Evolutionary conservation across 2,888 invertebrate genomes (phyloP).

Genomic region (Ennomos erosarius): DNA sequence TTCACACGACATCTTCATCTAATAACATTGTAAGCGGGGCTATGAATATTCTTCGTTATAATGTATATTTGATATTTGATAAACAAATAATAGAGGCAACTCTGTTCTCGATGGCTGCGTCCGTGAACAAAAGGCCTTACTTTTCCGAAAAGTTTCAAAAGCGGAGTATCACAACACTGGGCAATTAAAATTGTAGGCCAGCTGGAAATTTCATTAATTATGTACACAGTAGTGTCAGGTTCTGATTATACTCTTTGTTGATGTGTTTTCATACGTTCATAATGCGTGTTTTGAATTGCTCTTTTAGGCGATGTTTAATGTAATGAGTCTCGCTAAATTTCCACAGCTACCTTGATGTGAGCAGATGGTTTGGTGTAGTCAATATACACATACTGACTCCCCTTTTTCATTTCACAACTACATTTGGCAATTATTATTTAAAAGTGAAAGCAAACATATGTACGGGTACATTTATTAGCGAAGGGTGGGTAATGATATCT

Average conservation of each 20-base stretch:
- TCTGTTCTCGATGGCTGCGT: constrained; percentile 66
- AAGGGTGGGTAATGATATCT: constrained; percentile 73
- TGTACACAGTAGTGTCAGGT: constrained; percentile 67
- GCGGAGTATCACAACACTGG: constrained; percentile 76
- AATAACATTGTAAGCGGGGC: constrained; percentile 60
- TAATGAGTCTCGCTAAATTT: constrained; percentile 35
- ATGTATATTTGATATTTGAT: constrained; percentile 83
- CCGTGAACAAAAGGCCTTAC: constrained; percentile 75
- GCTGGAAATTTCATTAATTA: constrained; percentile 83
- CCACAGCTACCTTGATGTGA: constrained; percentile 17
- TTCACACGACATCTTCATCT: constrained; percentile 83
- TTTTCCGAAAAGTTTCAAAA: constrained; percentile 82
- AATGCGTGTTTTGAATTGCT: constrained; percentile 59
- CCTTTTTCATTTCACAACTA: constrained; percentile 67
- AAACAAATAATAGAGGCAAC: constrained; percentile 76
- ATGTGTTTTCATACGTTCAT: constrained; percentile 69
- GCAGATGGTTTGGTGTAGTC: constrained; percentile 19
- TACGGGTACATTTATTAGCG: constrained; percentile 58
- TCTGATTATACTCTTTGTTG: constrained; percentile 69
- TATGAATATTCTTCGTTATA: constrained; percentile 65
- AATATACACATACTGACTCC: constrained; percentile 46
- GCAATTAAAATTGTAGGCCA: constrained; percentile 84
- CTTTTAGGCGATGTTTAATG: constrained; percentile 39
- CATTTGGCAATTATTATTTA: constrained; percentile 78
- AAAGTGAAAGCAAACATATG: constrained; percentile 80